phyloP scores from a whole-genome alignment of 2,113 vertebrate species.

The Charadrius vociferus region DNA sequence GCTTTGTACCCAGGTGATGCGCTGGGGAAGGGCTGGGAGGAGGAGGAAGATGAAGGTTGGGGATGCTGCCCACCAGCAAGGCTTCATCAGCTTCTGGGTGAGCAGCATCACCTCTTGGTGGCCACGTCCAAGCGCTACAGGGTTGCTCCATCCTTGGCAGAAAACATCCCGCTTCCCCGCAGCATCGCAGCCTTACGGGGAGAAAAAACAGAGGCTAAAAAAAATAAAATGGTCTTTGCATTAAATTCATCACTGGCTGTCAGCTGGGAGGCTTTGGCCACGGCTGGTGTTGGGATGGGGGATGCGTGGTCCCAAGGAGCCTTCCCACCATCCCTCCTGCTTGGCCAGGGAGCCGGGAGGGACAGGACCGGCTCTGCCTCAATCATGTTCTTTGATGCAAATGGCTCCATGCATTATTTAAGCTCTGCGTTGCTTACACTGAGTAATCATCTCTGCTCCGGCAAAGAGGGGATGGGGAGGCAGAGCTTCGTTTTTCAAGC shows the following conservation, averaged over 20 bases:
- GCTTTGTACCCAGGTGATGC: background rate
- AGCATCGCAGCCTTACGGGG: fast-evolving
- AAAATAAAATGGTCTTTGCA: background rate
- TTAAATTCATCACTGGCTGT: background rate
- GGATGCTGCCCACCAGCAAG: background rate
- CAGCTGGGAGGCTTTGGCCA: background rate
- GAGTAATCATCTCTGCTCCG: background rate
- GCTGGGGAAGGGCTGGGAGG: background rate
- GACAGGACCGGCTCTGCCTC: background rate
- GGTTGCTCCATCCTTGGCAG: background rate
- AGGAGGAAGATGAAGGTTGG: background rate
- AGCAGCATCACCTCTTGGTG: background rate
- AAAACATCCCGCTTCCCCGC: background rate
- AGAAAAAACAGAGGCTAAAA: background rate
- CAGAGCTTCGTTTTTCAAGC: background rate
- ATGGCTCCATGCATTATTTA: background rate
- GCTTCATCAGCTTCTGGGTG: background rate
- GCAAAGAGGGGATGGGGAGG: background rate
- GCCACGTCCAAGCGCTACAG: fast-evolving
- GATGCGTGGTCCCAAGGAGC: fast-evolving
- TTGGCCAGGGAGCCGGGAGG: fast-evolving
- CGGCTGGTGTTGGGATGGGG: background rate
- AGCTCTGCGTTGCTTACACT: background rate
- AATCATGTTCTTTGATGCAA: background rate
- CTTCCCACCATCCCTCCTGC: background rate